Base-by-base conservation (phyloP, 1,140 invertebrate genomes). In the Hyposmocoma kahamanoa region DNA sequence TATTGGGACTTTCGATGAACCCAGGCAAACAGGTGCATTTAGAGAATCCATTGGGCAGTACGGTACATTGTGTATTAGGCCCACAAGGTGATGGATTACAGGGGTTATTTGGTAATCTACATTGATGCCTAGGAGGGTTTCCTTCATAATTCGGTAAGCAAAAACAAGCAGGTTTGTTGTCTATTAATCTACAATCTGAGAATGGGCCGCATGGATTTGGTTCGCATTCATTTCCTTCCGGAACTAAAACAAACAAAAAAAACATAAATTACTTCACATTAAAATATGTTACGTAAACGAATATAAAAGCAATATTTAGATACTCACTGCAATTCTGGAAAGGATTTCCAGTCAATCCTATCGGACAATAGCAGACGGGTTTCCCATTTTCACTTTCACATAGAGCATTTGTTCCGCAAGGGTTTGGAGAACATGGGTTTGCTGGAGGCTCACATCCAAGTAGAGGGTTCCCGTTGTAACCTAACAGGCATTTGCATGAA, bases 281-380 rank as follows among this genome's bases (percentile, higher is more conserved):
- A n/a, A n/a, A n/a, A n/a, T n/a, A n/a, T n/a, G n/a, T n/a, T n/a
- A n/a, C n/a, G n/a, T n/a, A n/a, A n/a, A n/a, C n/a, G n/a, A n/a
- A n/a, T n/a, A n/a, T n/a, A n/a, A n/a, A n/a, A n/a, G n/a, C n/a
- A n/a, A n/a, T n/a, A n/a, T n/a, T n/a, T 39, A 38, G 13, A 28
- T 66, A 95, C 93, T 90, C 91, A 96, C 95, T 95, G 88, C 95
- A 97, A 84, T 93, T 94, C 53, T 93, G 91, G 68, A 96, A 97
- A 10, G 96, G 96, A 90, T 96, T 96, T 81, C 96, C 95, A 9
- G 95, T 97, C 45, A 94, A 87, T 58, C 95, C 94, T 73, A 95
- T 94, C 0, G 95, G 95, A 76, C 96, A 97, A 79, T 91, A 95
- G 67, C 96, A 96, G 56, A 97, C 94, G 0, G 94, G 94, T 83